Evolutionary conservation across 2,113 vertebrate genomes (phyloP), one percentile per base, ranked within the genome.

Genomic region (Chionodraco myersi): DNA sequence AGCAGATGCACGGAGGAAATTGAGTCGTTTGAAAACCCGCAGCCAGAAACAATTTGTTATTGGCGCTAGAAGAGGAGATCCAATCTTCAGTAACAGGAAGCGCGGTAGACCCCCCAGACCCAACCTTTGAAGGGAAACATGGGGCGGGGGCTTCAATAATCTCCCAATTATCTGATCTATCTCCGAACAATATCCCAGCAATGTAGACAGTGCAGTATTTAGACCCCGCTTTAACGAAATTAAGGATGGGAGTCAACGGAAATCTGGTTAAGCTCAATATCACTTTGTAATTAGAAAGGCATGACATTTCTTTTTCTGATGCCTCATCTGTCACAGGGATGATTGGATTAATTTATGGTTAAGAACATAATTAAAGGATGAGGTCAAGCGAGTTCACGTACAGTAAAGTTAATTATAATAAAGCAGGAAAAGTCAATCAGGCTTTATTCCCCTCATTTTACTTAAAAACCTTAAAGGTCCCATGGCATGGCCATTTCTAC

Each of bases 311-410:
- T 81, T 85, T 77, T 80, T 71, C 36, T 1, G 36, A 66, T 13
- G 71, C 23, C 47, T 21, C 23, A 23, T 68, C 88, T n/a, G 2
- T 89, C 70, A 58, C 30, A 58, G 71, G 36, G 80, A 78, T 91
- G 75, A 90, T 89, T 85, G 48, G 82, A 91, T 92, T 51, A 59
- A 86, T 83, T 84, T 80, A 89, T 65, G 58, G 47, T 81, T 60
- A 67, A 36, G 61, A 80, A 71, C 63, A 60, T 77, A 76, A 88
- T 88, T 79, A 81, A 78, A 54, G 48, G 58, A 66, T 51, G 57
- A 68, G 75, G 86, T 82, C 62, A 77, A 54, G 49, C 23, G 75
- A 74, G 83, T 84, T 92, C 73, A 84, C 41, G 36, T 41, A 41
- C 6, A 6, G 12, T 53, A 66, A 21, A 86, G 85, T 80, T 84